A percentile compares a stretch with the other conserved stretches of the same genome.
phyloP scores from a whole-genome alignment of 1,140 invertebrate genomes.

The Lineus longissimus region DNA sequence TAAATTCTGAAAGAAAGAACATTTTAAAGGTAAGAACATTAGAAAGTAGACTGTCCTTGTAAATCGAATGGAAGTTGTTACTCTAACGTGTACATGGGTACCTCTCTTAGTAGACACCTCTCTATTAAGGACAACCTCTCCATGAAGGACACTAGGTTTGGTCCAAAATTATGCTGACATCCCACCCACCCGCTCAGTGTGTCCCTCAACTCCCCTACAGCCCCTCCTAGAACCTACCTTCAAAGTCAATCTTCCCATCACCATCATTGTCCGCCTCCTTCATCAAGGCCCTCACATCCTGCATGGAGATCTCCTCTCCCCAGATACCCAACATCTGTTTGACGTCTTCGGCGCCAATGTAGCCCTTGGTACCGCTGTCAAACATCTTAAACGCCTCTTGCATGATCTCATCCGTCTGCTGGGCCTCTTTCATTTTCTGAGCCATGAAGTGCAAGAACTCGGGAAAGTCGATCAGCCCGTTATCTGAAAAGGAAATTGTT shows the following conservation, averaged over 20 bases:
- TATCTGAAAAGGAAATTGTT: neutral
- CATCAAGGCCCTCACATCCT: neutral
- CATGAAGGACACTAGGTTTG: no score
- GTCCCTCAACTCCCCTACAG: no score
- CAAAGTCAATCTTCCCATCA: neutral
- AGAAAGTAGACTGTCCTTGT: no score
- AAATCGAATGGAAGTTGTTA: no score
- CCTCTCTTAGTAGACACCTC: no score
- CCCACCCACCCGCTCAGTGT: no score
- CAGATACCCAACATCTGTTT: neutral
- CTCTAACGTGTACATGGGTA: no score
- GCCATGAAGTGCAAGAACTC: slow-evolving; percentile 6
- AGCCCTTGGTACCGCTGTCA: neutral
- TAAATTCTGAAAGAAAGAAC: no score
- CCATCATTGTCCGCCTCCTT: neutral
- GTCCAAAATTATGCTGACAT: no score
- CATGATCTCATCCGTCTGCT: neutral
- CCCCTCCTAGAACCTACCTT: slow-evolving; percentile 4
- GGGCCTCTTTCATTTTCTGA: neutral
- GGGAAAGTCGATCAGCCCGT: slow-evolving; percentile 2
- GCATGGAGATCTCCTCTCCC: neutral
- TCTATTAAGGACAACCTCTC: no score
- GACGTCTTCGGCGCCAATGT: neutral
- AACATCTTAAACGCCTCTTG: neutral
- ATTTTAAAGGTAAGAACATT: no score